Evolutionary conservation across 2,888 invertebrate species (phyloP).

Genomic region (Chloroclysta siterata): DNA sequence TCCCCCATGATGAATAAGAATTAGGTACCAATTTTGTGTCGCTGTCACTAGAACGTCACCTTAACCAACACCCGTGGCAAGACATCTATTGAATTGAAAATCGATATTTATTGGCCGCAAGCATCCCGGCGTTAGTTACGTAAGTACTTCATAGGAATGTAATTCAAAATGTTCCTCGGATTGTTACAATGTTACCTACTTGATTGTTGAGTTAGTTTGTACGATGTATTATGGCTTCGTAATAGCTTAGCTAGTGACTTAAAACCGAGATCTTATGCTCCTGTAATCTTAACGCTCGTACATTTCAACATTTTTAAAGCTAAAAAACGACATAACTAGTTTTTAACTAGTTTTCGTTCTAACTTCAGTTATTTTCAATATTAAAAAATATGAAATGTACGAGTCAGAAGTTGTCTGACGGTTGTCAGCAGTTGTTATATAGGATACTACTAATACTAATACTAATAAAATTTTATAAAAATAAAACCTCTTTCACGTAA

Average conservation of each 20-base stretch:
- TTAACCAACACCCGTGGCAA: slow-evolving; percentile 52
- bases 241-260: neutral
- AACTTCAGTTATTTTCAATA: neutral
- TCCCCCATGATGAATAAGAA: too few relatives aligned
- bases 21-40: neutral
- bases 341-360: neutral
- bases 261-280: too few relatives aligned
- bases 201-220: neutral
- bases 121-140: slow-evolving; percentile 44
- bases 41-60: slow-evolving; percentile 4
- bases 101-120: slow-evolving; percentile 60
- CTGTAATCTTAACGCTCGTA: too few relatives aligned
- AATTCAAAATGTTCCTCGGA: slow-evolving; percentile 28
- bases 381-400: too few relatives aligned
- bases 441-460: too few relatives aligned
- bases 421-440: too few relatives aligned
- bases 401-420: too few relatives aligned
- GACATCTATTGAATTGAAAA: slow-evolving; percentile 58
- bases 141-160: slow-evolving; percentile 24
- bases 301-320: too few relatives aligned
- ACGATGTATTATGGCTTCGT: neutral
- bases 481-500: too few relatives aligned
- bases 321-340: too few relatives aligned
- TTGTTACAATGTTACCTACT: slow-evolving; percentile 20
- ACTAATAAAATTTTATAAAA: too few relatives aligned